These are phyloP conservation scores for Harmothoe impar DNA, from an alignment of 2,888 invertebrate genomes.

Conservation along the genomic window DNA sequence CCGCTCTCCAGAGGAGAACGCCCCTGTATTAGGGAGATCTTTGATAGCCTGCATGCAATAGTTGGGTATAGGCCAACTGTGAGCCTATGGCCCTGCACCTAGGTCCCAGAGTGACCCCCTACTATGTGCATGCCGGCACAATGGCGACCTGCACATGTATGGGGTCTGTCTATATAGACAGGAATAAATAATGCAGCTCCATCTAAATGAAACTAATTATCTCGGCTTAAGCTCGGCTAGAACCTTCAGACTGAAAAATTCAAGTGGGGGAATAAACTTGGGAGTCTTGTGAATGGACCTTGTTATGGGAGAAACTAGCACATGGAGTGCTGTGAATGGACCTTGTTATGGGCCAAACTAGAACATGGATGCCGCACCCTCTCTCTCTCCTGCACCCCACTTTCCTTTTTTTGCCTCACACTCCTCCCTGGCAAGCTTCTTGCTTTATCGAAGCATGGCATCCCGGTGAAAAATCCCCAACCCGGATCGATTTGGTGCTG, in stretches of 20 bases:
- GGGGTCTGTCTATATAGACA: neutral
- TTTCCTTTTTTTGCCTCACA: neutral
- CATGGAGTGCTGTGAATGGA: neutral
- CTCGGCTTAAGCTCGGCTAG: neutral
- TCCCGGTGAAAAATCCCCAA: neutral
- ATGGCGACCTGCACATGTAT: neutral
- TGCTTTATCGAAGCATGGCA: constrained; percentile 23
- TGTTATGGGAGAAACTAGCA: neutral
- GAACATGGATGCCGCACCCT: neutral
- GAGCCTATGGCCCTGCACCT: neutral
- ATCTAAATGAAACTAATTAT: constrained; percentile 55
- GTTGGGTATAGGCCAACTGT: neutral
- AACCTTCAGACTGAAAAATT: neutral
- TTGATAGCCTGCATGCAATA: constrained; percentile 32
- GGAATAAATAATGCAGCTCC: neutral
- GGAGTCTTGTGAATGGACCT: neutral
- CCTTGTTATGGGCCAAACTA: neutral
- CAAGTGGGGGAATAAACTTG: neutral
- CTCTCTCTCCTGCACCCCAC: neutral
- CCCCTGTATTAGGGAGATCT: constrained; percentile 33
- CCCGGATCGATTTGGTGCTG: constrained; percentile 16
- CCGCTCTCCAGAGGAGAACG: neutral
- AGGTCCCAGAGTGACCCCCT: neutral
- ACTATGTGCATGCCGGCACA: neutral
- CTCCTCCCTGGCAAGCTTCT: constrained; percentile 20